Conservation (phyloP, 2,888 invertebrate species). For the Cremastobaeus sp. region DNA sequence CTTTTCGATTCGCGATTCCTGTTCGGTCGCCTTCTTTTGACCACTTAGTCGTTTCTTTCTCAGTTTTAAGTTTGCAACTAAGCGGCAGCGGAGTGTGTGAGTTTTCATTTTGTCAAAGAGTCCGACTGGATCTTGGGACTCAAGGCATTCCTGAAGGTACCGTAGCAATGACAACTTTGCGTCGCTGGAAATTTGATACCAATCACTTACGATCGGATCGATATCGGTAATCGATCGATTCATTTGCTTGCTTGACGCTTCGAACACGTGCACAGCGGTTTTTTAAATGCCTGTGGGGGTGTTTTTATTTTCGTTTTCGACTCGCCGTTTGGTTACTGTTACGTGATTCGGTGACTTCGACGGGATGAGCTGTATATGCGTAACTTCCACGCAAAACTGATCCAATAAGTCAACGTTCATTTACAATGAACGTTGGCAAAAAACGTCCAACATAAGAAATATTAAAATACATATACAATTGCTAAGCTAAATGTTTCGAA, state of each 20-base stretch:
- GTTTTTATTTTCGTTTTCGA: conserved; percentile 15
- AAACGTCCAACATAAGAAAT: too few species aligned
- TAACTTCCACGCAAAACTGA: too few species aligned
- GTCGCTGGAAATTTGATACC: not conserved
- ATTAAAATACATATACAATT: too few species aligned
- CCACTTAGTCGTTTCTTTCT: not conserved
- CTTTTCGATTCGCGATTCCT: not conserved
- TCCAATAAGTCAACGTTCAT: too few species aligned
- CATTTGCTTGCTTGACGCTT: conserved; percentile 7
- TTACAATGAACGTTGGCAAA: too few species aligned
- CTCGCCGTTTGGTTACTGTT: too few species aligned
- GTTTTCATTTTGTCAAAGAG: conserved; percentile 25
- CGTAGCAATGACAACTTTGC: conserved; percentile 19
- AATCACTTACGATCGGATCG: not conserved
- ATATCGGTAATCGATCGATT: conserved; percentile 2
- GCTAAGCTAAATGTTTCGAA: too few species aligned
- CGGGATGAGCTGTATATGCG: too few species aligned
- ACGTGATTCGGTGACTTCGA: too few species aligned
- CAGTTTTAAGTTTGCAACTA: not conserved
- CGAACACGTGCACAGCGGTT: conserved; percentile 32
- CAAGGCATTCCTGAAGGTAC: conserved; percentile 40
- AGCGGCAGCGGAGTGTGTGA: not conserved
- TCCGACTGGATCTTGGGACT: conserved; percentile 24
- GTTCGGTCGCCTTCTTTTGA: not conserved
- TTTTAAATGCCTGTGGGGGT: conserved; percentile 29